These are phyloP conservation scores for Podarcis muralis DNA, from an alignment of 2,113 vertebrate species.

Conservation along the genomic window DNA sequence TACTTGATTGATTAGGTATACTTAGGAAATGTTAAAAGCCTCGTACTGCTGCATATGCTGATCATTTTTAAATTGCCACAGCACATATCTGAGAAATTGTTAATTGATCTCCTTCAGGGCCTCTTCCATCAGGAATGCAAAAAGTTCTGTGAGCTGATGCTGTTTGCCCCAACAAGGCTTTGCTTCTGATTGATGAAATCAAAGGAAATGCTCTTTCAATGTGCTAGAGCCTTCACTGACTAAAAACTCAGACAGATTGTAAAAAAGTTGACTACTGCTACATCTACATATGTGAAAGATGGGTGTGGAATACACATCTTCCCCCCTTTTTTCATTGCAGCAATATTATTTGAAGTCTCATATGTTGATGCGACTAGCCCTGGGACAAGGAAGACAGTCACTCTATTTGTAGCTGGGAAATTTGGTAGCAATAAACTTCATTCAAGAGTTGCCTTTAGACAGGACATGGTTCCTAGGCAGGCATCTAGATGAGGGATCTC, in stretches of 20 bases:
- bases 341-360: neutral
- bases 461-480: neutral
- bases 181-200: neutral
- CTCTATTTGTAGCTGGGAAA: neutral
- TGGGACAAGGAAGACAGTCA: neutral
- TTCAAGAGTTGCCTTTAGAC: neutral
- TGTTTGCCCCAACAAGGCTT: neutral
- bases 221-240: neutral
- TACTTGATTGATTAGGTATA: slow-evolving; percentile 25
- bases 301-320: neutral
- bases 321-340: neutral
- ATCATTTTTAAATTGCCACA: neutral
- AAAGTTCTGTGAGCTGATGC: neutral
- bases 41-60: neutral
- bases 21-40: neutral
- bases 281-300: neutral
- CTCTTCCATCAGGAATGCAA: slow-evolving; percentile 20
- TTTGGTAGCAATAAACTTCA: neutral
- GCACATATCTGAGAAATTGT: slow-evolving; percentile 15
- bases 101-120: slow-evolving; percentile 3
- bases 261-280: neutral
- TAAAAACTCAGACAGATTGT: slow-evolving; percentile 1
- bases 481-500: neutral
- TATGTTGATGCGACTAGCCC: neutral
- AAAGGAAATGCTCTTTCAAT: neutral